Conservation (phyloP, 2,888 invertebrate genomes). For the Papilio protenor region DNA sequence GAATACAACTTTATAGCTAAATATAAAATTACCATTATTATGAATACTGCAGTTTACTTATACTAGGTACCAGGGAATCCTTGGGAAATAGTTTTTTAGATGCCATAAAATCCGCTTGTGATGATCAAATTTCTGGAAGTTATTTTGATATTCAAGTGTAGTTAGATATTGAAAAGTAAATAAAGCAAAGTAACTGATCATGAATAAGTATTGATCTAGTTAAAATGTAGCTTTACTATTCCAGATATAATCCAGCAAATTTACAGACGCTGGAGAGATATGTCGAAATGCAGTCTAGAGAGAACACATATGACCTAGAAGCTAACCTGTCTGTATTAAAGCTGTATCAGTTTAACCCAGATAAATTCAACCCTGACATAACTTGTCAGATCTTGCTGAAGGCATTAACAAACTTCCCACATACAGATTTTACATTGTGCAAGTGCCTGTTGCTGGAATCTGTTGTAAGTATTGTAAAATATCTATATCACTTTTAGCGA, state of each 20-base stretch:
- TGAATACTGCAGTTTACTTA: too few species aligned
- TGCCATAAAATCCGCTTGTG: not conserved
- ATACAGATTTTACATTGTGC: slow-evolving; percentile 98
- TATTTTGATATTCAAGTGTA: not conserved
- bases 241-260: slow-evolving; percentile 98
- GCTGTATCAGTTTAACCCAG: slow-evolving; percentile 98
- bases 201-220: not conserved
- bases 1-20: not conserved
- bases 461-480: slow-evolving; percentile 64
- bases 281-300: slow-evolving; percentile 95
- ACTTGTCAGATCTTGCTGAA: slow-evolving; percentile 96
- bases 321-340: slow-evolving; percentile 98
- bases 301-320: slow-evolving; percentile 98
- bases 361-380: slow-evolving; percentile 91
- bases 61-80: too few species aligned
- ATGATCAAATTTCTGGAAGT: not conserved
- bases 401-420: slow-evolving; percentile 97
- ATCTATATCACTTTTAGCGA: too few species aligned
- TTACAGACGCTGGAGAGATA: slow-evolving; percentile 95
- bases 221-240: slow-evolving; percentile 48
- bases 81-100: not conserved
- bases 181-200: not conserved
- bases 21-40: not conserved
- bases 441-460: slow-evolving; percentile 96
- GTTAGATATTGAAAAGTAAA: not conserved